These are phyloP conservation scores for Dryobotodes eremita DNA, from an alignment of 2,888 invertebrate genomes.

Conservation along the genomic window DNA sequence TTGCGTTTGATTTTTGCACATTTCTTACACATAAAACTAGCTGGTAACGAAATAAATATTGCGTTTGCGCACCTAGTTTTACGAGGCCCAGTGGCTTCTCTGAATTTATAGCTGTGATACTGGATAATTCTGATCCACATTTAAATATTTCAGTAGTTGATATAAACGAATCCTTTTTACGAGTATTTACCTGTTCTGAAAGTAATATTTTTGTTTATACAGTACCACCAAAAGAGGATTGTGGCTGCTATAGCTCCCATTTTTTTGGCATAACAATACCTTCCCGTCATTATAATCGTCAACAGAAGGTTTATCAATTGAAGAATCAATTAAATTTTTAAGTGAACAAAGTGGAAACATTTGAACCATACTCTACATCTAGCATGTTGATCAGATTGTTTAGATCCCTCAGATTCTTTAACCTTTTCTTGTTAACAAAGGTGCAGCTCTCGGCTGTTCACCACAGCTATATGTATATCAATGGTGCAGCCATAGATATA, in stretches of 20 bases:
- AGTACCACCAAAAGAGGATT: not conserved
- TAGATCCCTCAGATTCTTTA: no score
- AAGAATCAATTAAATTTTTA: not conserved
- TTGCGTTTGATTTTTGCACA: constrained; percentile 56
- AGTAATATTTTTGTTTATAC: not conserved
- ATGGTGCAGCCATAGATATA: not conserved
- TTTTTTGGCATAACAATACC: not conserved
- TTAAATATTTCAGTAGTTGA: not conserved
- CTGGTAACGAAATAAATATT: constrained; percentile 26
- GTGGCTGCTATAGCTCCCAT: not conserved
- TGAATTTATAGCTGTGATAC: not conserved
- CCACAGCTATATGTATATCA: not conserved
- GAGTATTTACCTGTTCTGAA: not conserved
- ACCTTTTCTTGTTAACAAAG: not conserved
- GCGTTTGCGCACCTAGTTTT: constrained; percentile 3
- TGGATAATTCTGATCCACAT: not conserved
- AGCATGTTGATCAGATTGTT: no score
- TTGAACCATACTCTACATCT: no score
- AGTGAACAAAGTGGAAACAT: not conserved
- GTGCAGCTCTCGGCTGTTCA: not conserved
- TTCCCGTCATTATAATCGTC: not conserved
- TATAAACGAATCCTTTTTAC: not conserved
- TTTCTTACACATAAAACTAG: constrained; percentile 39
- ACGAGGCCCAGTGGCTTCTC: constrained; percentile 7
- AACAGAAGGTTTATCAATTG: not conserved